These are phyloP conservation scores for Camponotus fellah DNA, from an alignment of 2,888 invertebrate species.

Conservation along the genomic window DNA sequence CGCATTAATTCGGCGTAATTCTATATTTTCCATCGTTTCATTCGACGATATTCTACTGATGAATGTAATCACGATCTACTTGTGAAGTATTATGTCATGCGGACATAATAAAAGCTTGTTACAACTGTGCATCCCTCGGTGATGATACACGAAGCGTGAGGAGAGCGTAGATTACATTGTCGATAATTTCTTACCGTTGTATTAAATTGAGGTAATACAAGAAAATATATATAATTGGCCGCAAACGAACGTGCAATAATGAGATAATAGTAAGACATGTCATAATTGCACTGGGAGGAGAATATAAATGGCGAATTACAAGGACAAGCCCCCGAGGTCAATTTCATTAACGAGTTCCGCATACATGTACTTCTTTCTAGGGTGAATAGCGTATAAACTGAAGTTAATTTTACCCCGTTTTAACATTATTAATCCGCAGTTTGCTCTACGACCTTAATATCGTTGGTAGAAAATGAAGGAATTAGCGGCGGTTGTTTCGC, in stretches of 20 bases:
- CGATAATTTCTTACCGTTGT: neutral
- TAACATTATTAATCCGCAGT: conserved; percentile 44
- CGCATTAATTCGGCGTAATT: conserved; percentile 6
- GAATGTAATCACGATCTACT: conserved; percentile 35
- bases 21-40: conserved; percentile 19
- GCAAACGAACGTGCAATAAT: neutral
- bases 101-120: neutral
- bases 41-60: neutral
- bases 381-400: conserved; percentile 2
- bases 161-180: neutral
- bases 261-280: neutral
- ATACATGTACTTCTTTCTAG: conserved; percentile 35
- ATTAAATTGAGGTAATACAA: neutral
- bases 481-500: neutral
- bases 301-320: conserved; percentile 22
- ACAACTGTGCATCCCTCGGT: neutral
- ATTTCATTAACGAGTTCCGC: conserved; percentile 28
- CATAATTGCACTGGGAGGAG: neutral
- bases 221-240: conserved; percentile 23
- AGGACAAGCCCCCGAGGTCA: conserved; percentile 12
- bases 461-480: conserved; percentile 33
- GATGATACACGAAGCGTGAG: neutral
- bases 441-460: conserved; percentile 27
- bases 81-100: conserved; percentile 3
- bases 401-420: conserved; percentile 44